Percentiles rank a stretch among this genome's conserved stretches.
These are phyloP conservation scores for Entelurus aequoreus DNA, from an alignment of 2,113 vertebrate genomes.

Conservation along the genomic window DNA sequence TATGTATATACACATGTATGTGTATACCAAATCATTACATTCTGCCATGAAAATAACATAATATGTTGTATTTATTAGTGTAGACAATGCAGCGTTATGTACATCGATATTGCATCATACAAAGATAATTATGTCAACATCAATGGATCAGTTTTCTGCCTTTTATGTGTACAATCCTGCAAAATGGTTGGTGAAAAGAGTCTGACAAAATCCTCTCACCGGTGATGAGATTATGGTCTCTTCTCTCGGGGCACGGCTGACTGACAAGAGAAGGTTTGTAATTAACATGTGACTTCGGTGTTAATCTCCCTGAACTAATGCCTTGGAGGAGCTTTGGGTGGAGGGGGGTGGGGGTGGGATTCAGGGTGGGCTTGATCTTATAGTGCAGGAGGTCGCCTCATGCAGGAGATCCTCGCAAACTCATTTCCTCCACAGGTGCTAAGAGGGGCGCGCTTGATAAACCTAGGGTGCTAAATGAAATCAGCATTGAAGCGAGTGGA, in stretches of 20 bases:
- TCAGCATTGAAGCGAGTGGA: constrained; percentile 31
- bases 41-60: too few relatives aligned
- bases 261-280: constrained; percentile 52
- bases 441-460: constrained; percentile 48
- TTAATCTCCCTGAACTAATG: constrained; percentile 62
- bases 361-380: constrained; percentile 36
- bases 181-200: constrained; percentile 15
- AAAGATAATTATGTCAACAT: too few relatives aligned
- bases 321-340: constrained; percentile 36
- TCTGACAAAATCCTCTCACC: constrained; percentile 39
- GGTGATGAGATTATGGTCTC: constrained; percentile 48
- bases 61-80: too few relatives aligned
- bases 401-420: constrained; percentile 41
- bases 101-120: too few relatives aligned
- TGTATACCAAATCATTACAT: too few relatives aligned
- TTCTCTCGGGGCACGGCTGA: constrained; percentile 41
- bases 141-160: not conserved
- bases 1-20: too few relatives aligned
- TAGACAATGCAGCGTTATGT: too few relatives aligned
- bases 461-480: constrained; percentile 34
- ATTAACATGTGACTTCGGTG: constrained; percentile 52
- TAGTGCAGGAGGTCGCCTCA: constrained; percentile 26
- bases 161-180: not conserved
- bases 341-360: constrained; percentile 39
- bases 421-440: constrained; percentile 56